Evolutionary conservation across 2,113 vertebrate species (phyloP).

Genomic region (Uria lomvia): DNA sequence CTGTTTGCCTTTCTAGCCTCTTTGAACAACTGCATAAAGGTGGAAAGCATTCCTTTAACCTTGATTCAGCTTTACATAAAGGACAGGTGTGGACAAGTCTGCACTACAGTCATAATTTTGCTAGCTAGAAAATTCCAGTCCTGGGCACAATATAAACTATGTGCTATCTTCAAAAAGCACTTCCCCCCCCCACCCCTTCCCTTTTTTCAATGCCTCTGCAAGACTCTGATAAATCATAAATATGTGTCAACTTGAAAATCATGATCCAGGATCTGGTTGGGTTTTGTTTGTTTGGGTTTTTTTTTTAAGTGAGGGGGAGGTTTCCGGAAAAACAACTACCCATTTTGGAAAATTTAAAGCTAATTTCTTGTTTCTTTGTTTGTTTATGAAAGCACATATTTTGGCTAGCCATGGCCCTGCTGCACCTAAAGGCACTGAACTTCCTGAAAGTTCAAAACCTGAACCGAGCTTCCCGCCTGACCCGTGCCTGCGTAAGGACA

Average conservation of each 20-base stretch:
- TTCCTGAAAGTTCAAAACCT: background rate
- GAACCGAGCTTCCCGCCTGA: background rate
- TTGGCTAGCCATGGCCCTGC: background rate
- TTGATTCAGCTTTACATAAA: conserved; percentile 19
- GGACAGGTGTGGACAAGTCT: conserved; percentile 46
- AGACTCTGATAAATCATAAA: background rate
- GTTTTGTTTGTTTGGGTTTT: background rate
- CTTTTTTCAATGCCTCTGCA: background rate
- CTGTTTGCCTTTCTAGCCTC: conserved; percentile 17
- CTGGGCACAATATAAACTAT: conserved; percentile 8
- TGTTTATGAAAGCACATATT: background rate
- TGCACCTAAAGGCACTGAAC: background rate
- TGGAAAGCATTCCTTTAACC: conserved; percentile 59
- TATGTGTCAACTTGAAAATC: background rate
- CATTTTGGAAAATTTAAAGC: background rate
- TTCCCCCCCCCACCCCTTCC: background rate
- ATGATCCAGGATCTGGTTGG: background rate
- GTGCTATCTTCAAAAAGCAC: background rate
- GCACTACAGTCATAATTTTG: conserved; percentile 3
- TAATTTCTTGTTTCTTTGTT: background rate
- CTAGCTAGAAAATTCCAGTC: conserved; percentile 29
- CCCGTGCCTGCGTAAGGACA: fast-evolving
- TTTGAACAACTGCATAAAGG: background rate
- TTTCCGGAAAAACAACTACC: background rate
- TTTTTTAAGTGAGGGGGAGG: background rate